phyloP scores from a whole-genome alignment of 2,888 invertebrate genomes.

The Amitus sp. region DNA sequence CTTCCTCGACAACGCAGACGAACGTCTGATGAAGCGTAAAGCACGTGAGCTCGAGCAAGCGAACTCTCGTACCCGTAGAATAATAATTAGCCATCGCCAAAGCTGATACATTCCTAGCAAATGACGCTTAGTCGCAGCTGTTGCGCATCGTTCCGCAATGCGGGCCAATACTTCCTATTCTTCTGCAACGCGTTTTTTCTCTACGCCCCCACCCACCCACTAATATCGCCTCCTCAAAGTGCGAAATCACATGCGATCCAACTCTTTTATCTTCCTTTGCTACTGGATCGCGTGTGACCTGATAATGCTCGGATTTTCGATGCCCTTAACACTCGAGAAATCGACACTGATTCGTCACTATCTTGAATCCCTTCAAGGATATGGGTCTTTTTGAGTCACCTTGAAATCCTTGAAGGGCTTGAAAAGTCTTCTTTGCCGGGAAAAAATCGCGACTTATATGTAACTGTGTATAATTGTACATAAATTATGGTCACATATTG shows the following conservation, averaged over 20 bases:
- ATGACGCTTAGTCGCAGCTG: constrained; percentile 62
- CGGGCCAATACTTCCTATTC: constrained; percentile 30
- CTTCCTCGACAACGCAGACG: constrained; percentile 30
- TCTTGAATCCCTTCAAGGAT: too few species aligned
- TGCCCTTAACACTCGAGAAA: constrained; percentile 15
- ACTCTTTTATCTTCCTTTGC: constrained; percentile 19
- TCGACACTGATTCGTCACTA: constrained; percentile 11
- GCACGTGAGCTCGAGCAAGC: constrained; percentile 38
- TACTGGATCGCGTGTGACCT: constrained; percentile 24
- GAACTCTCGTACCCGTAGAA: constrained; percentile 50
- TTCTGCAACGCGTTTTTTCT: constrained; percentile 8
- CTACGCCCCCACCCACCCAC: constrained; percentile 24
- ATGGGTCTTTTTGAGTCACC: too few species aligned
- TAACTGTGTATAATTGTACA: too few species aligned
- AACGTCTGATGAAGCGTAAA: constrained; percentile 20
- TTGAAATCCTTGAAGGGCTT: too few species aligned
- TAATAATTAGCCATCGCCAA: constrained; percentile 56
- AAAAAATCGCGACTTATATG: too few species aligned
- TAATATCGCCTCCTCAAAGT: constrained; percentile 20
- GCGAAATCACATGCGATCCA: constrained; percentile 30
- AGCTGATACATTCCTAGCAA: constrained; percentile 59
- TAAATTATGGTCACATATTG: too few species aligned
- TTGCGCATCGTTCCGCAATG: constrained; percentile 49
- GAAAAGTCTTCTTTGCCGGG: too few species aligned
- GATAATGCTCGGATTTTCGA: constrained; percentile 20